A percentile compares a stretch with the other conserved stretches of the same genome.
Conservation (phyloP, 2,888 invertebrate genomes). For the Digitonthophagus gazella region DNA sequence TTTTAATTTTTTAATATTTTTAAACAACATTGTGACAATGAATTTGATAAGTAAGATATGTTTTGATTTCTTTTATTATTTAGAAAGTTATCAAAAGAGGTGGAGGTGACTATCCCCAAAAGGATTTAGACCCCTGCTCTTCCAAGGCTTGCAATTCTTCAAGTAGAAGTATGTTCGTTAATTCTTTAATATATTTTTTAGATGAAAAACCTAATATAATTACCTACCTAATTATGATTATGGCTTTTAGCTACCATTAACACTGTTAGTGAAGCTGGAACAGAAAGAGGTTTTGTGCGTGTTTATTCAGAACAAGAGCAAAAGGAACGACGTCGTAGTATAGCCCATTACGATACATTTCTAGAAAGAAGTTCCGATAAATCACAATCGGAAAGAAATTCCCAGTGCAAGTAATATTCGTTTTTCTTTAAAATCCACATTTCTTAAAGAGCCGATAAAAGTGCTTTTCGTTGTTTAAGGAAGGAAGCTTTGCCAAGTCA, state of each 20-base stretch:
- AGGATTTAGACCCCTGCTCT: conserved; percentile 11
- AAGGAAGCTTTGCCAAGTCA: conserved; percentile 15
- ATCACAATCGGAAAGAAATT: background rate
- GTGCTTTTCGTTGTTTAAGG: conserved; percentile 24
- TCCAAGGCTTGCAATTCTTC: conserved; percentile 19
- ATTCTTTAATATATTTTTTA: background rate
- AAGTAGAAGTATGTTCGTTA: conserved; percentile 10
- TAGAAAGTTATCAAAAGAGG: conserved; percentile 18
- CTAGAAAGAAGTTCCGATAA: conserved; percentile 7
- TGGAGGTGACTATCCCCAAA: conserved; percentile 20
- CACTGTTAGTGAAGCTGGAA: conserved; percentile 22
- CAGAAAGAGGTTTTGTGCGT: conserved; percentile 27
- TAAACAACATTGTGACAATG: background rate
- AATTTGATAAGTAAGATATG: background rate
- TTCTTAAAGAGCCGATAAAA: background rate
- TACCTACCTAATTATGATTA: background rate
- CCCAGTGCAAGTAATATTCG: background rate
- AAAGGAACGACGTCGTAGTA: conserved; percentile 11
- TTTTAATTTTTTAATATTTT: background rate
- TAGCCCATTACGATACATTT: conserved; percentile 22
- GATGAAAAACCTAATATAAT: background rate
- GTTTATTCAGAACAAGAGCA: conserved; percentile 28
- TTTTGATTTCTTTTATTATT: conserved; percentile 2
- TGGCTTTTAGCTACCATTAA: conserved; percentile 17
- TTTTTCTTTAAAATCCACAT: background rate